A percentile compares a stretch with the other conserved stretches of the same genome.
phyloP scores from a whole-genome alignment of 2,113 vertebrate species.

The Cyanoderma ruficeps region DNA sequence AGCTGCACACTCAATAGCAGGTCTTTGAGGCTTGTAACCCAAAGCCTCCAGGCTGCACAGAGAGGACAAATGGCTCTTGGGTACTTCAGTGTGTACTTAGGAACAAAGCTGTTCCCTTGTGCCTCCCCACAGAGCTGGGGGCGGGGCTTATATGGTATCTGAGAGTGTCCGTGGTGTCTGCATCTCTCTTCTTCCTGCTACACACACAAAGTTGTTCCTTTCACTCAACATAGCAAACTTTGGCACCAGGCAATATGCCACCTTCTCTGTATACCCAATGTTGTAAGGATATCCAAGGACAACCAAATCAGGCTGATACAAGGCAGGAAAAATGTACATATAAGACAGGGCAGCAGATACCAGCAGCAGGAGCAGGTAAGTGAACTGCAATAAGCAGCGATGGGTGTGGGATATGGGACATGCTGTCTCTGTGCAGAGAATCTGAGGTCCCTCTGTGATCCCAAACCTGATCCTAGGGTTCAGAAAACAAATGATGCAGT shows the following conservation, averaged over 20 bases:
- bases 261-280: background rate
- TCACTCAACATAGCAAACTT: background rate
- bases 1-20: background rate
- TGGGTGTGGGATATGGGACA: background rate
- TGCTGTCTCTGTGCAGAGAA: background rate
- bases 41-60: background rate
- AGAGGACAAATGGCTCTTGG: background rate
- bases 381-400: background rate
- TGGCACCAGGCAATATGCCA: background rate
- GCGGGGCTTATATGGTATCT: background rate
- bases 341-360: background rate
- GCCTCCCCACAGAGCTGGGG: background rate
- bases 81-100: background rate
- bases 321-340: accelerated
- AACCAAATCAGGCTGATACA: background rate
- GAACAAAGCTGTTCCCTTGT: background rate
- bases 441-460: background rate
- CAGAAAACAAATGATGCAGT: background rate
- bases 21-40: background rate
- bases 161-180: background rate
- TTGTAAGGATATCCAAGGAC: background rate
- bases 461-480: background rate
- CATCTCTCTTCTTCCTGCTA: background rate
- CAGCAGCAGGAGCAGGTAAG: background rate
- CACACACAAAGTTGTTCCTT: background rate